Evolutionary conservation across 2,888 invertebrate genomes (phyloP).

Genomic region (Serripes groenlandicus): DNA sequence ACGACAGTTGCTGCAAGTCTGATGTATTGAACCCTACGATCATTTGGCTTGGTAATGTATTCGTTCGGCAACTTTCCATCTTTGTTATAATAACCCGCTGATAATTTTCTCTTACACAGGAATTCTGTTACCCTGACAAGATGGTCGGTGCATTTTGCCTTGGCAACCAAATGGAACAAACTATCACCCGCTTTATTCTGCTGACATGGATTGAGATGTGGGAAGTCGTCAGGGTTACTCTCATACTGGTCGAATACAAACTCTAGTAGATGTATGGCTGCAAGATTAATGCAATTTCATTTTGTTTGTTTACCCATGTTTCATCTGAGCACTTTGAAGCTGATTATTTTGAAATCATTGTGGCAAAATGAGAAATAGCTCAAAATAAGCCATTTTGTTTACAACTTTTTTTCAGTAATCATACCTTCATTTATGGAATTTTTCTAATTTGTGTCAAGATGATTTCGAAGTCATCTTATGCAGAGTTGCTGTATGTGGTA

Average conservation of each 20-base stretch:
- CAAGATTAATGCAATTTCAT: too few species aligned
- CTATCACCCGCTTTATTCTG: conserved; percentile 64
- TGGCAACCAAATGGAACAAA: conserved; percentile 71
- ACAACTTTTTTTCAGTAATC: too few species aligned
- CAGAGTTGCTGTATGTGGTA: too few species aligned
- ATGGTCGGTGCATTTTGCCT: conserved; percentile 62
- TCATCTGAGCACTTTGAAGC: too few species aligned
- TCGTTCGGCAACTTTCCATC: conserved; percentile 74
- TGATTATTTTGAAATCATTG: too few species aligned
- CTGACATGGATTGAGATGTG: conserved; percentile 67
- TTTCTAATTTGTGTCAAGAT: too few species aligned
- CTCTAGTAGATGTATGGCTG: conserved; percentile 67
- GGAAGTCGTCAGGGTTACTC: conserved; percentile 59
- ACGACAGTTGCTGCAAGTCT: conserved; percentile 32
- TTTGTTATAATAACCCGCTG: conserved; percentile 69
- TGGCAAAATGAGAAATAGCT: too few species aligned
- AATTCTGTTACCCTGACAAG: conserved; percentile 70
- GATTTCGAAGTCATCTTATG: too few species aligned
- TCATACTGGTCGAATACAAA: conserved; percentile 69
- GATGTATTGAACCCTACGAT: conserved; percentile 71
- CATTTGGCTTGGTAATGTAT: conserved; percentile 71
- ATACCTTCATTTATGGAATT: too few species aligned
- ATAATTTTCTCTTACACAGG: conserved; percentile 71
- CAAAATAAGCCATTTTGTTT: too few species aligned
- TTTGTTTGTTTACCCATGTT: too few species aligned